phyloP scores from a whole-genome alignment of 2,113 vertebrate genomes.

The Caloenas nicobarica region DNA sequence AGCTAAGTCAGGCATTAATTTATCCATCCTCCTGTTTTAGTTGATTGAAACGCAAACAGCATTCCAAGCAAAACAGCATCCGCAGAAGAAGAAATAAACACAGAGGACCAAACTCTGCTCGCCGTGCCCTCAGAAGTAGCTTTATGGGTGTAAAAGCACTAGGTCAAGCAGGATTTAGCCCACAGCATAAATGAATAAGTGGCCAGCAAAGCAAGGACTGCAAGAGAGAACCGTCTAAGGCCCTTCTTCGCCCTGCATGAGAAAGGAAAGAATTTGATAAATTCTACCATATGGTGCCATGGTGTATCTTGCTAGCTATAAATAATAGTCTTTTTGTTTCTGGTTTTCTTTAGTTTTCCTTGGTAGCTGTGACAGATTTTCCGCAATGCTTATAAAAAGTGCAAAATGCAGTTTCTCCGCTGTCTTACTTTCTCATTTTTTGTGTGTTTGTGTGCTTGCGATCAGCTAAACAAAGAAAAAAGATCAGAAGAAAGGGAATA shows the following conservation, averaged over 20 bases:
- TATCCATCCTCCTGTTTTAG: conserved; percentile 3
- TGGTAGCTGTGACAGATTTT: conserved; percentile 64
- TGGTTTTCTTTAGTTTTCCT: conserved; percentile 57
- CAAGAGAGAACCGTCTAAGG: conserved; percentile 12
- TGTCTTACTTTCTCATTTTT: background rate
- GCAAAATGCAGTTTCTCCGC: conserved; percentile 20
- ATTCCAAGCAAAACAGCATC: background rate
- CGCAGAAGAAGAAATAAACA: background rate
- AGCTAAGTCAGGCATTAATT: conserved; percentile 23
- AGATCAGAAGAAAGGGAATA: background rate
- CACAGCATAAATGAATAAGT: background rate
- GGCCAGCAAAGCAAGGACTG: conserved; percentile 9
- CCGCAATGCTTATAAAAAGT: conserved; percentile 32
- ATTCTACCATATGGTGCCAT: conserved; percentile 74
- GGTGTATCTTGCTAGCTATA: conserved; percentile 61
- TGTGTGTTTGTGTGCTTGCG: too few species aligned
- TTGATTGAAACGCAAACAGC: conserved; percentile 48
- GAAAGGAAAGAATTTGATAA: conserved; percentile 59
- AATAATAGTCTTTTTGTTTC: conserved; percentile 70
- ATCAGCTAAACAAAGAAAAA: background rate
- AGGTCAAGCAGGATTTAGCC: conserved; percentile 14
- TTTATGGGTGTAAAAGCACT: conserved; percentile 6
- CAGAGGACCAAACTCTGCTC: background rate
- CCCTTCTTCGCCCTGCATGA: conserved; percentile 2
- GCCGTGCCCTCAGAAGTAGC: background rate